Percentiles rank a stretch among this genome's conserved stretches.
Conservation (phyloP, 2,797 vertebrate genomes). For the Thamnophis elegans region DNA sequence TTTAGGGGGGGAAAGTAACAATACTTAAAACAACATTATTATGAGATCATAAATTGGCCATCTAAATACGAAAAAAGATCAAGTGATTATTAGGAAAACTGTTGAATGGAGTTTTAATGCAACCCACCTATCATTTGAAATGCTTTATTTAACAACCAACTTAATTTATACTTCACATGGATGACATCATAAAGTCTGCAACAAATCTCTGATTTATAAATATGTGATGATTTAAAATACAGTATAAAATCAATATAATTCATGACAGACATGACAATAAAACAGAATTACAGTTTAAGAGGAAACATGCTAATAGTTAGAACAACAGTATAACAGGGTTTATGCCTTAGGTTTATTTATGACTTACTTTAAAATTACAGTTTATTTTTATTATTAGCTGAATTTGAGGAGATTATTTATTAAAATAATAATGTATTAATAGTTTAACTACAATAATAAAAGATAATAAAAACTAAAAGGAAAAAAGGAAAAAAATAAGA, state of each 20-base stretch:
- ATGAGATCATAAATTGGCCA: conserved; percentile 36
- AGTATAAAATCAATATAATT: not conserved
- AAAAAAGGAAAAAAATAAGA: not conserved
- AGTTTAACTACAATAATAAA: not conserved
- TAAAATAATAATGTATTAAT: not conserved
- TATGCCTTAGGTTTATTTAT: not conserved
- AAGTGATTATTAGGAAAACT: conserved; percentile 10
- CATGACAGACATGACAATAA: not conserved
- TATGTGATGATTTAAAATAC: not conserved
- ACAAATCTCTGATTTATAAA: not conserved
- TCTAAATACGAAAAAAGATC: conserved; percentile 16
- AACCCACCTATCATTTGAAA: not conserved
- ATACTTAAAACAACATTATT: conserved; percentile 31
- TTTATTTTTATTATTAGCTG: not conserved
- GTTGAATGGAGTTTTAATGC: not conserved
- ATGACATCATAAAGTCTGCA: not conserved
- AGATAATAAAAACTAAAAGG: not conserved
- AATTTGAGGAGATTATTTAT: not conserved
- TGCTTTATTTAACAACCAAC: not conserved
- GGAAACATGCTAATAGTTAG: not conserved
- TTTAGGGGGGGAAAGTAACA: conserved; percentile 37
- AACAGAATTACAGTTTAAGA: not conserved
- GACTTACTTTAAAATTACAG: not conserved
- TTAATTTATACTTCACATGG: not conserved
- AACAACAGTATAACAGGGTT: not conserved